Percentiles rank a stretch among this genome's conserved stretches.
phyloP scores from a whole-genome alignment of 2,797 vertebrate genomes.

The Ctenochaetus hawaiiensis region DNA sequence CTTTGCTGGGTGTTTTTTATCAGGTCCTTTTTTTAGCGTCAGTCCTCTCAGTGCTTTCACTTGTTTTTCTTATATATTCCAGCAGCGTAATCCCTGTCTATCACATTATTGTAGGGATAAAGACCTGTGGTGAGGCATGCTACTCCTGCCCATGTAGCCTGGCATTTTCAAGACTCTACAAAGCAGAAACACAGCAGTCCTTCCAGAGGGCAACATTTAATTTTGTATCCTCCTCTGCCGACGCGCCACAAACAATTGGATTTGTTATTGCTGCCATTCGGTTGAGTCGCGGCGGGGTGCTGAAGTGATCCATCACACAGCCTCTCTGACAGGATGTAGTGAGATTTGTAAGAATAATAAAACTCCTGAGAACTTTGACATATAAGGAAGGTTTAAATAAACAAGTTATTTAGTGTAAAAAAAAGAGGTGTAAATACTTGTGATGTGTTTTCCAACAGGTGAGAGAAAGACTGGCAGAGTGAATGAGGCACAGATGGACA shows the following conservation, averaged over 20 bases:
- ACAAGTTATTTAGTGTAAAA: background rate
- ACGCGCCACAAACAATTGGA: constrained; percentile 34
- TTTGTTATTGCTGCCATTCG: constrained; percentile 14
- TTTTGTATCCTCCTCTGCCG: constrained; percentile 38
- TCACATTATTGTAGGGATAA: constrained; percentile 27
- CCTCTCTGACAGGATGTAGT: constrained; percentile 1
- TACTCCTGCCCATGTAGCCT: constrained; percentile 9
- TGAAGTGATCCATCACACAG: constrained; percentile 14
- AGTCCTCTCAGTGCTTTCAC: constrained; percentile 25
- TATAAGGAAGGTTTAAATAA: constrained; percentile 14
- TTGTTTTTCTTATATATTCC: constrained; percentile 22
- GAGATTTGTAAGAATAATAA: constrained; percentile 24
- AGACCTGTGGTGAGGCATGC: constrained; percentile 24
- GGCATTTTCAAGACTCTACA: constrained; percentile 1
- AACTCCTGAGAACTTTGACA: constrained; percentile 3
- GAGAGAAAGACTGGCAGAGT: background rate
- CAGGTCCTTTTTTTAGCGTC: constrained; percentile 20
- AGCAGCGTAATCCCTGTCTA: constrained; percentile 28
- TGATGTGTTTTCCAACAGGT: constrained; percentile 19
- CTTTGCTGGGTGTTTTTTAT: constrained; percentile 20
- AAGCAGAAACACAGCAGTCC: constrained; percentile 17
- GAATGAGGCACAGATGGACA: background rate
- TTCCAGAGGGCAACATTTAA: constrained; percentile 35
- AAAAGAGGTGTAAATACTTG: background rate
- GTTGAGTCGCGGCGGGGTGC: constrained; percentile 5